Evolutionary conservation across 2,797 vertebrate genomes (phyloP).

Genomic region (Pipistrellus kuhlii): DNA sequence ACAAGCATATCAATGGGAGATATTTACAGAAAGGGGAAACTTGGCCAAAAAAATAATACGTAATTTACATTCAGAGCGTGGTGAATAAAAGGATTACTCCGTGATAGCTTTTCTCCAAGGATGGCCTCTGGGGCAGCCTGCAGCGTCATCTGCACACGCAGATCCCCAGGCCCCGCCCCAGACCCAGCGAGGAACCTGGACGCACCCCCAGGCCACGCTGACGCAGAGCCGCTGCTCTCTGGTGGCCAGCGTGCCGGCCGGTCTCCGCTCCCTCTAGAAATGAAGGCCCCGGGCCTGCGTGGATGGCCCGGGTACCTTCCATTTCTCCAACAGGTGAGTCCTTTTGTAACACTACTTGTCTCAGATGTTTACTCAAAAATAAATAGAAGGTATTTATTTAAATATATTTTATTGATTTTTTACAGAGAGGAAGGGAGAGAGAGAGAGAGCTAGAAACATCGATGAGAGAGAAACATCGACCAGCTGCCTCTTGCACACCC

Average conservation of each 20-base stretch:
- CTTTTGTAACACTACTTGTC: neutral
- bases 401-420: neutral
- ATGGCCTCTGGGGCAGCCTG: neutral
- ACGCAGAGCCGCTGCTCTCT: neutral
- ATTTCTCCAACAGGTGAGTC: neutral
- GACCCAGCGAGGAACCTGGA: neutral
- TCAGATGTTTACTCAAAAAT: neutral
- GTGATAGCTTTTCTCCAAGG: neutral
- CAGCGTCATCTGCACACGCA: neutral
- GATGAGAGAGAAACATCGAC: too few species aligned
- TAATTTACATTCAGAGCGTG: neutral
- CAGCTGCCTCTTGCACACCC: too few species aligned
- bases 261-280: neutral
- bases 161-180: neutral
- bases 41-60: neutral
- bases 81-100: neutral
- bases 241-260: neutral
- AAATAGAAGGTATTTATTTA: neutral
- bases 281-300: neutral
- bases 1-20: slow-evolving; percentile 13
- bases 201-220: neutral
- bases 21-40: neutral
- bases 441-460: too few species aligned
- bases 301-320: neutral
- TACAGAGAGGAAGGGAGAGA: too few species aligned